phyloP scores from a whole-genome alignment of 2,113 vertebrate species.

The Aegithalos caudatus region DNA sequence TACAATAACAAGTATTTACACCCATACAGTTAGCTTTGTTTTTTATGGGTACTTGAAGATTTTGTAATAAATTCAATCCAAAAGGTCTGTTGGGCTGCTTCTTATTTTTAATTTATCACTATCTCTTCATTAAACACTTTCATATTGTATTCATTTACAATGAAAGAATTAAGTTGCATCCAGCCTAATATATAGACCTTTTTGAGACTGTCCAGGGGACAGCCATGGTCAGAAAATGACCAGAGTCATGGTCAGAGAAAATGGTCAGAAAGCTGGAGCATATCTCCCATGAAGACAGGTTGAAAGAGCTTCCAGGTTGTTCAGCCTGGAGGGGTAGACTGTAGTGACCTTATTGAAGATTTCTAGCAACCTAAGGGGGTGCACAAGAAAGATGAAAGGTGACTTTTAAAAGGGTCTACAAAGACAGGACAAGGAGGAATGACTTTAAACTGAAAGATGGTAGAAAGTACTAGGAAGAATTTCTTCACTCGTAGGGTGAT shows the following conservation, averaged over 20 bases:
- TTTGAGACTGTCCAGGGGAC: background rate
- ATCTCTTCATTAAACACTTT: background rate
- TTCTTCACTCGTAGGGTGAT: background rate
- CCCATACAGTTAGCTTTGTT: background rate
- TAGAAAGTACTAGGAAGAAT: background rate
- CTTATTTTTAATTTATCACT: background rate
- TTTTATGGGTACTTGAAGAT: background rate
- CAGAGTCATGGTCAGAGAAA: background rate
- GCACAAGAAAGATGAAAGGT: background rate
- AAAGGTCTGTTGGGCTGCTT: background rate
- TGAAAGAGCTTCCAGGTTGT: background rate
- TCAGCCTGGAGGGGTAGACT: background rate
- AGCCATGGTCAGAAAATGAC: background rate
- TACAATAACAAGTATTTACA: background rate
- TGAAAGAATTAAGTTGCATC: background rate
- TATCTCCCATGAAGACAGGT: background rate
- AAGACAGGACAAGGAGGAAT: background rate
- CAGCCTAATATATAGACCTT: background rate
- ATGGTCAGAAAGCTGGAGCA: background rate
- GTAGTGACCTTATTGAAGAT: background rate
- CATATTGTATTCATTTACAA: background rate
- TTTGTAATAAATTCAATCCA: background rate
- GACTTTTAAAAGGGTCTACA: background rate
- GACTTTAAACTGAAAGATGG: background rate
- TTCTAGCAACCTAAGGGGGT: background rate